These are phyloP conservation scores for Serripes groenlandicus DNA, from an alignment of 2,888 invertebrate genomes.

Conservation along the genomic window DNA sequence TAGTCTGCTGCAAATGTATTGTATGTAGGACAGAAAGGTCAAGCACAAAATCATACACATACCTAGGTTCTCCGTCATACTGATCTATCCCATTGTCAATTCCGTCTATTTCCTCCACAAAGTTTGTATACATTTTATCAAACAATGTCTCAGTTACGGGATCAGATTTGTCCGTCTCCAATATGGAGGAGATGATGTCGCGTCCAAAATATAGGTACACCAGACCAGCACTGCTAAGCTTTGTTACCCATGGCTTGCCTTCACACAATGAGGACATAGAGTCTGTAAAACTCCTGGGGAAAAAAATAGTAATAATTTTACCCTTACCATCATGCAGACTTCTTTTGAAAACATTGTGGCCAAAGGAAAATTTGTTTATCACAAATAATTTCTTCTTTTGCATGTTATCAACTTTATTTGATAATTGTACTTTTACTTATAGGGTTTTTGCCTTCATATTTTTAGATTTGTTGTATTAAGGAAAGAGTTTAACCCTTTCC, in stretches of 20 bases:
- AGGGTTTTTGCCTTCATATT: too few species aligned
- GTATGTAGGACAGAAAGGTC: neutral
- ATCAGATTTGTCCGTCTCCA: slow-evolving; percentile 71
- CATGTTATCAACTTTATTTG: too few species aligned
- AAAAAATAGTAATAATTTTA: slow-evolving; percentile 8
- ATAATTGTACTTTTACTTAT: too few species aligned
- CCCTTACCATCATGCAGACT: too few species aligned
- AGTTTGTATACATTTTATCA: slow-evolving; percentile 92
- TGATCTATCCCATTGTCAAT: slow-evolving; percentile 98
- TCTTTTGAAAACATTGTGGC: neutral
- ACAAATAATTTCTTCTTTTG: neutral
- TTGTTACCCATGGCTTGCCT: slow-evolving; percentile 87
- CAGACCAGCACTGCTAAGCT: slow-evolving; percentile 97
- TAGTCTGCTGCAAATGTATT: too few species aligned
- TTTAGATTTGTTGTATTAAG: too few species aligned
- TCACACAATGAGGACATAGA: slow-evolving; percentile 85
- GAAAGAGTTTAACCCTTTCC: too few species aligned
- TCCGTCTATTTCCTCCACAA: slow-evolving; percentile 97
- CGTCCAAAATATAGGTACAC: slow-evolving; percentile 96
- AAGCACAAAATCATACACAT: slow-evolving; percentile 5
- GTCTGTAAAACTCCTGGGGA: slow-evolving; percentile 86
- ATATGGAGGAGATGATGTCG: slow-evolving; percentile 88
- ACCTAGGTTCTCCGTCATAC: slow-evolving; percentile 88
- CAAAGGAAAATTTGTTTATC: neutral
- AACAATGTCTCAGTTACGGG: slow-evolving; percentile 84